Evolutionary conservation across 2,797 vertebrate genomes (phyloP).

Genomic region (Yasuhikotakia modesta): DNA sequence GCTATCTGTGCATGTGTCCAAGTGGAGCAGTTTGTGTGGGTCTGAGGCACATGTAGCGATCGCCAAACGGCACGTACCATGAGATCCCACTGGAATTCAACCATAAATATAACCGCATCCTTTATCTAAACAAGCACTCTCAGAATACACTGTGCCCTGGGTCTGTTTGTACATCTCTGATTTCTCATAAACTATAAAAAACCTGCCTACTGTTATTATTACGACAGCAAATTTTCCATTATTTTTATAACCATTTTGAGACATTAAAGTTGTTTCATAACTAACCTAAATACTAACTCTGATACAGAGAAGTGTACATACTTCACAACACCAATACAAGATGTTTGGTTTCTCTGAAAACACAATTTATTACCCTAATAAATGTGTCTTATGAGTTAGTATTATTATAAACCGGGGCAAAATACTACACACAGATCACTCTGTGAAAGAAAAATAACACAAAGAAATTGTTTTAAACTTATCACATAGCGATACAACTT

Average conservation of each 20-base stretch:
- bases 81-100: slow-evolving; percentile 48
- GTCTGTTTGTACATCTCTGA: slow-evolving; percentile 15
- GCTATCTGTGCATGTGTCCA: slow-evolving; percentile 2
- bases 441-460: neutral
- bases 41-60: slow-evolving; percentile 13
- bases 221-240: neutral
- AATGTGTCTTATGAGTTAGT: neutral
- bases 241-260: neutral
- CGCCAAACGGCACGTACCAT: slow-evolving; percentile 57
- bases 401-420: neutral
- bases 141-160: slow-evolving; percentile 18
- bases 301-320: neutral
- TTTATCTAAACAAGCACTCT: slow-evolving; percentile 50
- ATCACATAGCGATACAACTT: neutral
- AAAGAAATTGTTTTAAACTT: neutral
- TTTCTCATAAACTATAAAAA: slow-evolving; percentile 9
- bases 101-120: slow-evolving; percentile 29
- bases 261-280: neutral
- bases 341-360: neutral
- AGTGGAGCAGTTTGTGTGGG: neutral
- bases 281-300: neutral
- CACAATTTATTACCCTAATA: neutral
- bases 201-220: neutral
- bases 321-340: no score
- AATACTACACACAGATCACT: neutral